phyloP scores from a whole-genome alignment of 2,888 invertebrate species.

The Altica lythri region DNA sequence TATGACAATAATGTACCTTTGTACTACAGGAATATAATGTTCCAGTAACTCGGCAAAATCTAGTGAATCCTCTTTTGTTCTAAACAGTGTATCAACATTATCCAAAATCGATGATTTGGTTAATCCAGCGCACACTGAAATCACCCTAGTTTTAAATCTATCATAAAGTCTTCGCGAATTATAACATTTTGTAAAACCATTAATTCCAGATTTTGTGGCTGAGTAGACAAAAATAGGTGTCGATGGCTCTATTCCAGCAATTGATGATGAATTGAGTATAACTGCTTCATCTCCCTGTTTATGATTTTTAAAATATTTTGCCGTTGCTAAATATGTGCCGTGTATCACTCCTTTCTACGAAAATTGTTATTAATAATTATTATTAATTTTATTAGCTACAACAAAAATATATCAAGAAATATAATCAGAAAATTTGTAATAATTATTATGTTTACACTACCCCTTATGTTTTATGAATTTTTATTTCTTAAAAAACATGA shows the following conservation, averaged over 20 bases:
- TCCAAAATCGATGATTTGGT: too few relatives aligned
- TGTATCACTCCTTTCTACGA: constrained; percentile 43
- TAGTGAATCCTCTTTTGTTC: neutral
- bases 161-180: neutral
- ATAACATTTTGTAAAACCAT: neutral
- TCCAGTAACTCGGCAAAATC: neutral
- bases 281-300: constrained; percentile 30
- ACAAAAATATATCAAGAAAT: neutral
- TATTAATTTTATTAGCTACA: neutral
- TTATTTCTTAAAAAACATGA: too few relatives aligned
- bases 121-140: too few relatives aligned
- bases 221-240: neutral
- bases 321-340: constrained; percentile 28
- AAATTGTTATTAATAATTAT: neutral
- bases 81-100: too few relatives aligned
- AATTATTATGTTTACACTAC: neutral
- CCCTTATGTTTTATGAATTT: neutral
- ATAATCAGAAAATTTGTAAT: neutral
- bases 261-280: constrained; percentile 30
- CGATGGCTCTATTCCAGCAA: constrained; percentile 14
- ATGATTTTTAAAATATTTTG: constrained; percentile 29
- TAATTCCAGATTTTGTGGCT: constrained; percentile 1
- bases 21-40: constrained; percentile 40
- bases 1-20: too few relatives aligned
- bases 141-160: neutral